Base-by-base conservation (phyloP, 2,797 vertebrate genomes). In the Pyrocephalus nanus region DNA sequence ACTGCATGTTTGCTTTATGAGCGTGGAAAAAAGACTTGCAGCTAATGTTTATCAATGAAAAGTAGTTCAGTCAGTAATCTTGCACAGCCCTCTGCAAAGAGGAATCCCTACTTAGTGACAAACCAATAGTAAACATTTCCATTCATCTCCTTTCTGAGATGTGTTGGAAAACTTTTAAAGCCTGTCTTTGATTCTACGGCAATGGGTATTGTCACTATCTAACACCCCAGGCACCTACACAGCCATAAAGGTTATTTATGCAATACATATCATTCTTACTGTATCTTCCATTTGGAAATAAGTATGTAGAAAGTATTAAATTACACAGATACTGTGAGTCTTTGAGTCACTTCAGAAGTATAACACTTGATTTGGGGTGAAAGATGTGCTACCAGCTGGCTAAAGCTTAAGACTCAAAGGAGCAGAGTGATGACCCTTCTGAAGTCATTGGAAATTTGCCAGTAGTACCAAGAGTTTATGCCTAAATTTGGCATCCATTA, bases 101-200 rank as follows among this genome's bases (percentile, higher is more conserved):
- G 70, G 57, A 84, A 58, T 95, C 91, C 38, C 86, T 89, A 6
- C 62, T 94, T 92, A 81, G 71, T 66, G 87, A 84, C 90, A 96
- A 92, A 78, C 70, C 95, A 95, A 73, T 58, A 96, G 95, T 95
- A 94, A 97, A 82, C 51, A 32, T 81, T 96, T 75, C 58, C 38
- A 43, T 86, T 80, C 0, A 0, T 61, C 54, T 40, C 50, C 42
- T 79, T 81, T 71, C 1, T 3, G 73, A 51, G 60, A 84, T 65
- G 36, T 15, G 30, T 61, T 88, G 38, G 67, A 67, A 82, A 92
- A 85, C 40, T 61, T 86, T 53, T 70, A 80, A 72, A 93, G 48
- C 34, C 54, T 57, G 34, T 43, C 74, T 91, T 83, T 90, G 42
- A 27, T 67, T 88, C 67, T 66, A 38, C 36, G 60, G 62, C 51